phyloP scores from a whole-genome alignment of 2,113 vertebrate species.

The Lota lota region DNA sequence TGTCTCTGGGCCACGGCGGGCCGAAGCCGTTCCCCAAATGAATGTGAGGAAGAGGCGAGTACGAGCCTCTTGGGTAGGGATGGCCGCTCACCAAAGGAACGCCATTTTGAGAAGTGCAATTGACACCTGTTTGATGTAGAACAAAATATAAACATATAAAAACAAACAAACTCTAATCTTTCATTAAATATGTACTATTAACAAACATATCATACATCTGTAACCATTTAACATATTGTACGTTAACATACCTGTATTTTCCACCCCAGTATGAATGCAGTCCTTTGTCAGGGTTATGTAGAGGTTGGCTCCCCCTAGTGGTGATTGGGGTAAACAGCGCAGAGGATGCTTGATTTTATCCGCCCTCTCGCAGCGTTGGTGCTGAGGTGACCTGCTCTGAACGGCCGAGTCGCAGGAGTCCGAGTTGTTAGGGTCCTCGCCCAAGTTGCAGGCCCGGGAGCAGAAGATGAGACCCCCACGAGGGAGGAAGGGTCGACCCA shows the following conservation, averaged over 20 bases:
- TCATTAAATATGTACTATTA: not conserved
- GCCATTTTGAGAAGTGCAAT: slow-evolving; percentile 58
- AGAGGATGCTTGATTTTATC: slow-evolving; percentile 41
- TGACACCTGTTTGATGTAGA: slow-evolving; percentile 53
- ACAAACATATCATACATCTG: not conserved
- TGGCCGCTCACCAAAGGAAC: slow-evolving; percentile 34
- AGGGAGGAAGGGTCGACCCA: slow-evolving; percentile 85
- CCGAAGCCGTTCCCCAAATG: slow-evolving; percentile 58
- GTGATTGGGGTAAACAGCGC: slow-evolving; percentile 54
- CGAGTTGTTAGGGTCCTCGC: slow-evolving; percentile 73
- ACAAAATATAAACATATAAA: not conserved
- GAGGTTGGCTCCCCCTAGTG: slow-evolving; percentile 53
- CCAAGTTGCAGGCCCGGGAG: slow-evolving; percentile 84
- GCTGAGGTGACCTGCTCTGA: slow-evolving; percentile 56
- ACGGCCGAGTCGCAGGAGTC: slow-evolving; percentile 81
- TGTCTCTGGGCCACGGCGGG: slow-evolving; percentile 52
- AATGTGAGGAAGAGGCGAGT: slow-evolving; percentile 62
- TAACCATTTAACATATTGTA: not conserved
- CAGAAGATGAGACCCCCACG: slow-evolving; percentile 86
- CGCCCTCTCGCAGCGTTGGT: slow-evolving; percentile 30
- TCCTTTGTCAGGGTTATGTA: slow-evolving; percentile 31
- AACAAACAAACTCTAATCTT: not conserved
- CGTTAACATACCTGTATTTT: slow-evolving; percentile 56
- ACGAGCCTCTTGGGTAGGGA: slow-evolving; percentile 41
- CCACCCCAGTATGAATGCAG: slow-evolving; percentile 39